phyloP scores from a whole-genome alignment of 2,113 vertebrate genomes.

The Scophthalmus maximus region DNA sequence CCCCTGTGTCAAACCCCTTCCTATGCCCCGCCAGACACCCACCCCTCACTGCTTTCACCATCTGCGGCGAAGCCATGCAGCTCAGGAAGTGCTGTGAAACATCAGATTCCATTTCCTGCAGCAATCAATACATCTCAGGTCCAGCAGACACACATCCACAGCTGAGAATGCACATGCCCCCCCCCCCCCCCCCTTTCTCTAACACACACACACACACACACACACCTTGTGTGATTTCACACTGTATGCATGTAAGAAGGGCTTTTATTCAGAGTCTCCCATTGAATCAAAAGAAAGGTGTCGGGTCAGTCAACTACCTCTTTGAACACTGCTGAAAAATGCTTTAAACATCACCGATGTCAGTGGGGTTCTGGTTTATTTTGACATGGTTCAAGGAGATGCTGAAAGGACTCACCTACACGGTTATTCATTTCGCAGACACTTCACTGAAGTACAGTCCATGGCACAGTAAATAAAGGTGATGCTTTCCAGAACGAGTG shows the following conservation, averaged over 20 bases:
- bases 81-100: constrained; percentile 81
- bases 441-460: background rate
- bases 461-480: background rate
- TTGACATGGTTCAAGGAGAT: background rate
- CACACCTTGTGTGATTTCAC: constrained; percentile 21
- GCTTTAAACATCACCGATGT: background rate
- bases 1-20: constrained; percentile 17
- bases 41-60: constrained; percentile 38
- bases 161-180: constrained; percentile 30
- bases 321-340: background rate
- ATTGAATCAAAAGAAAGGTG: background rate
- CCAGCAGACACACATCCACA: constrained; percentile 54
- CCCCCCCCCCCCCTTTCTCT: background rate
- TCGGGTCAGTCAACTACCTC: background rate
- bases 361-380: background rate
- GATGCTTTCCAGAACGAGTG: background rate
- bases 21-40: constrained; percentile 8
- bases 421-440: background rate
- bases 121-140: constrained; percentile 78
- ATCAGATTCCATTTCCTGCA: constrained; percentile 87
- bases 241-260: background rate
- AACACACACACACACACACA: constrained; percentile 13
- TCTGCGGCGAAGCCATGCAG: constrained; percentile 69
- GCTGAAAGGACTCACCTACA: background rate
- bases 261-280: background rate